Evolutionary conservation across 2,888 invertebrate species (phyloP).

Genomic region (Cepaea hortensis): DNA sequence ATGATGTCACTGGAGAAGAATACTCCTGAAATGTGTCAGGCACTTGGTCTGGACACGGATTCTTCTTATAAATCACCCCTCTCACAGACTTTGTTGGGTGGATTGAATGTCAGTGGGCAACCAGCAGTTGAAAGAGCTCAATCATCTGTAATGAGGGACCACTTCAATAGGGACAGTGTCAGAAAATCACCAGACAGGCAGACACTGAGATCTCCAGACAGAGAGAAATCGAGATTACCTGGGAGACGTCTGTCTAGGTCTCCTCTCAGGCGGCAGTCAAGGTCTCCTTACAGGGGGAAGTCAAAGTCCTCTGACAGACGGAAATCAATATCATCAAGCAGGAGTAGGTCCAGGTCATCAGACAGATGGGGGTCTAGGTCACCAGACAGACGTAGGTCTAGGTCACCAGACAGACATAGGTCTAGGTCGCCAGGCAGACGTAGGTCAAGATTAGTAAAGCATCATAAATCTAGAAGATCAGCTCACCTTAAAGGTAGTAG

Average conservation of each 20-base stretch:
- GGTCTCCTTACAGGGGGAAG: too few relatives aligned
- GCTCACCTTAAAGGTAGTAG: too few relatives aligned
- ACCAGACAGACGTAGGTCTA: not conserved
- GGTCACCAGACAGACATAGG: not conserved
- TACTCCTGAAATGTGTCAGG: not conserved
- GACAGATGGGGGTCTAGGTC: too few relatives aligned
- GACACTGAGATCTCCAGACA: not conserved
- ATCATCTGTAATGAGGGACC: not conserved
- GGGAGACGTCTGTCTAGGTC: not conserved
- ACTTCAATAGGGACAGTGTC: not conserved
- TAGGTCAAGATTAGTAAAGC: too few relatives aligned
- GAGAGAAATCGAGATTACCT: slow-evolving; percentile 20
- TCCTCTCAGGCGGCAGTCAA: too few relatives aligned
- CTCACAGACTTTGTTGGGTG: not conserved
- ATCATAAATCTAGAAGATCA: too few relatives aligned
- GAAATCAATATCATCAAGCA: not conserved
- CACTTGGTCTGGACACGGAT: not conserved
- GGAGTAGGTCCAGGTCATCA: not conserved
- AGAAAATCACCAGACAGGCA: not conserved
- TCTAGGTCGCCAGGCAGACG: slow-evolving; percentile 1
- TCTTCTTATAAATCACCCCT: not conserved
- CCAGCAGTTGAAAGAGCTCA: not conserved
- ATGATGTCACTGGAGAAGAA: not conserved
- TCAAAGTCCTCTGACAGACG: not conserved
- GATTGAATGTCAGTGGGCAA: not conserved